Evolutionary conservation across 2,113 vertebrate species (phyloP).

Genomic region (Cichladusa arquata): DNA sequence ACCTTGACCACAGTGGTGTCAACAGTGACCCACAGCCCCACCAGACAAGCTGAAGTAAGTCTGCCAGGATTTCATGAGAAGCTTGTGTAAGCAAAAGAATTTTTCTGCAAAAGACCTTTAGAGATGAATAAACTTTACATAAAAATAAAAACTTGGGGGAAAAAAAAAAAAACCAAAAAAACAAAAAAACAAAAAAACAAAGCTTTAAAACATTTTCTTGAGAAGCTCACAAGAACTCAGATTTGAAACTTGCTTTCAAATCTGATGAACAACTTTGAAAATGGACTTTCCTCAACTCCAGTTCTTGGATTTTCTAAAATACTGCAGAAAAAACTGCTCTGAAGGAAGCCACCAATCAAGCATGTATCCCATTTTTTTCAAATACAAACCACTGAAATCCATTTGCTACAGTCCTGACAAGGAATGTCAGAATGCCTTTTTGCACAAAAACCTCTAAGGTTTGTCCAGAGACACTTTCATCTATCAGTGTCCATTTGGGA

Average conservation of each 20-base stretch:
- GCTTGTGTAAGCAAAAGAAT: background rate
- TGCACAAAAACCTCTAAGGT: background rate
- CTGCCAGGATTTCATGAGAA: background rate
- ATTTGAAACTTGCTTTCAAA: background rate
- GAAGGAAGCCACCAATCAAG: background rate
- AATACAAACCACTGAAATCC: background rate
- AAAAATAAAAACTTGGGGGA: background rate
- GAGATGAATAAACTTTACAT: background rate
- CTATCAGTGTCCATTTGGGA: background rate
- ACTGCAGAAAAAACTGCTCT: background rate
- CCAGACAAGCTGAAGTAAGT: background rate
- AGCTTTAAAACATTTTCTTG: background rate
- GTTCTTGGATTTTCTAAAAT: background rate
- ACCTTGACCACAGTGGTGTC: background rate
- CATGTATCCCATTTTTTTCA: background rate
- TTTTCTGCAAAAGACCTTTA: background rate
- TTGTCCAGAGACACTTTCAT: background rate
- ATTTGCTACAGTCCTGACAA: background rate
- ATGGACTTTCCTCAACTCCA: background rate
- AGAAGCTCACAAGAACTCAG: background rate
- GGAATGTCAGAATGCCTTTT: background rate
- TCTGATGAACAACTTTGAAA: too few relatives aligned
- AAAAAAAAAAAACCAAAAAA: background rate
- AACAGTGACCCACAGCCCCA: background rate
- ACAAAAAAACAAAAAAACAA: background rate